phyloP scores from a whole-genome alignment of 2,797 vertebrate species.

The Tadarida brasiliensis region DNA sequence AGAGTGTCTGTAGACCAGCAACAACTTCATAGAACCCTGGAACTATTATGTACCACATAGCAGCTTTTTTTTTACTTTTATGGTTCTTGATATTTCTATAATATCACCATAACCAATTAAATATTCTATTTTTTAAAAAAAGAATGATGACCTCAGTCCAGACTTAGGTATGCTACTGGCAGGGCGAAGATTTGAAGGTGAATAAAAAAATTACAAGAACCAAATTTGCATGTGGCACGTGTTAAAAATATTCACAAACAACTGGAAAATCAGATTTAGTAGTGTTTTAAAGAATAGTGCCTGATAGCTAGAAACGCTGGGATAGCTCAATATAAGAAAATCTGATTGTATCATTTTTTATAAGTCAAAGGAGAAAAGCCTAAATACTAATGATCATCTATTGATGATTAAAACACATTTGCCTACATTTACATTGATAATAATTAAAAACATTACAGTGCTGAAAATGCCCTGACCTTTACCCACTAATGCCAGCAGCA shows the following conservation, averaged over 20 bases:
- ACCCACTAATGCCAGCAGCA: background rate
- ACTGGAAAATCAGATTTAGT: background rate
- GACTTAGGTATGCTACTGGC: background rate
- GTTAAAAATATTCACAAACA: background rate
- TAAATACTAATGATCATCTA: background rate
- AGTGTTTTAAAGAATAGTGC: background rate
- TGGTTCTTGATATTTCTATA: constrained; percentile 78
- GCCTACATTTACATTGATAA: background rate
- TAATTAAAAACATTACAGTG: background rate
- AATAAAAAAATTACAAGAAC: background rate
- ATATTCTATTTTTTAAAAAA: background rate
- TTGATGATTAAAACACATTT: background rate
- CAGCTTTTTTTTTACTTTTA: constrained; percentile 72
- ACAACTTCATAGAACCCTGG: background rate
- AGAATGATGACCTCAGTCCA: background rate
- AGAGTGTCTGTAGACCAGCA: background rate
- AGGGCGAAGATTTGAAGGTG: background rate
- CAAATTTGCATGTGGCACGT: background rate
- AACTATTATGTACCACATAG: background rate
- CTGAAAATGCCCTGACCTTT: background rate
- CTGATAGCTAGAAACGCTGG: background rate
- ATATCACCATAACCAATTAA: constrained; percentile 57
- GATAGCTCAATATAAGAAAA: background rate
- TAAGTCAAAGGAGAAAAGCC: background rate
- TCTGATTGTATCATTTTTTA: background rate